Evolutionary conservation across 1,140 invertebrate species (phyloP), one percentile per base, ranked within the genome.

Genomic region (Cydia pomonella): DNA sequence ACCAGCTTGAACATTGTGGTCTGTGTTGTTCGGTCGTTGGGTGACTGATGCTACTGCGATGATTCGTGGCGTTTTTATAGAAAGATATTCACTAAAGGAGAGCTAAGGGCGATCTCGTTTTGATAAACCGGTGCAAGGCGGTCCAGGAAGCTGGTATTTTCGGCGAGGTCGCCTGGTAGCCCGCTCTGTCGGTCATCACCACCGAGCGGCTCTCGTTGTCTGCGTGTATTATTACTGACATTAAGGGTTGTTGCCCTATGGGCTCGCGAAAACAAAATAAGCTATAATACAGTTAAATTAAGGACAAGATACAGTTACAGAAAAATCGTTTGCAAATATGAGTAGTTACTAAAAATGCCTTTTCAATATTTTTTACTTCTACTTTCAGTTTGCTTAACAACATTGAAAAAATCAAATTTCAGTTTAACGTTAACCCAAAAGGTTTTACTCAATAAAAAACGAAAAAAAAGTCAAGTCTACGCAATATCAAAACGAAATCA

Each of bases 1-100:
- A 95, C 94, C 92, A 94, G 87, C 86, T 94, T 94, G 87, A 90
- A 94, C 94, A 94, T 94, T 79, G 88, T 94, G 84, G 91, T 93
- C 86, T 92, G 87, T 87, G 87, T 89, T 90, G 85, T 84, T 84
- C 80, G 80, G 74, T 53, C 80, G 77, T 79, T 78, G 74, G 80
- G 85, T 84, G 80, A 92, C 89, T 92, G 91, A 92, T 92, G 81
- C 80, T 77, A n/a, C 72, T 64, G 75, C 78, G 81, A 76, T 85
- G 74, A 72, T 64, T 64, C 71, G 74, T 78, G 81, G 81, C 77
- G 85, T 91, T 91, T 92, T 88, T 92, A 92, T 91, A 91, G 82
- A 87, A 87, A 87, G 83, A 80, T 75, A 59, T 78, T 84, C 74
- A 78, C 76, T 73, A 86, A 85, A 87, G 80, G 69, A 86, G 84